Conservation (phyloP, 1,140 invertebrate species). For the Drosophila kikkawai region DNA sequence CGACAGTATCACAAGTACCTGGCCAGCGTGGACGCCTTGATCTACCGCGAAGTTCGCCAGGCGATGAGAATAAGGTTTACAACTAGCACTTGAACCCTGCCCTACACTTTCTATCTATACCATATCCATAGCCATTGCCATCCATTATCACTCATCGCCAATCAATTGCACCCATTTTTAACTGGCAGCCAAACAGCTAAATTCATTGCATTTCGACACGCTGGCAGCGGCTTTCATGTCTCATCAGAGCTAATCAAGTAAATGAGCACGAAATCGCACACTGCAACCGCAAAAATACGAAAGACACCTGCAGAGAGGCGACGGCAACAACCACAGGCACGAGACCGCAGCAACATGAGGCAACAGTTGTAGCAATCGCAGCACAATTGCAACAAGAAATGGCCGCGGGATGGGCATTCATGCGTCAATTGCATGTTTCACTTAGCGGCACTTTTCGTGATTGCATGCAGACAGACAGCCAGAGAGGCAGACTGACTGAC, state of each 20-base stretch:
- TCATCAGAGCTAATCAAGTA: slow-evolving; percentile 82
- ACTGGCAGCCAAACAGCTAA: slow-evolving; percentile 38
- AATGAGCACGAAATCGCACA: slow-evolving; percentile 76
- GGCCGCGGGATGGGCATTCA: slow-evolving; percentile 68
- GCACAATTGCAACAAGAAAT: slow-evolving; percentile 53
- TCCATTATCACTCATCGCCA: slow-evolving; percentile 28
- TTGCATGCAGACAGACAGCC: slow-evolving; percentile 66
- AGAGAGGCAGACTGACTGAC: slow-evolving; percentile 14
- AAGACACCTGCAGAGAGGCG: slow-evolving; percentile 56
- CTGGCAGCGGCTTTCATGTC: slow-evolving; percentile 78
- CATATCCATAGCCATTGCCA: slow-evolving; percentile 13
- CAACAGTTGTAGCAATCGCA: slow-evolving; percentile 47
- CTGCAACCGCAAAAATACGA: slow-evolving; percentile 64
- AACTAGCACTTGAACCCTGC: slow-evolving; percentile 14
- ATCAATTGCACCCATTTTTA: slow-evolving; percentile 32
- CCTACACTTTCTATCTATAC: neutral
- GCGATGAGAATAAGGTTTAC: slow-evolving; percentile 78
- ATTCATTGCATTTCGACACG: slow-evolving; percentile 70
- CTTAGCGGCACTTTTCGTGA: slow-evolving; percentile 81
- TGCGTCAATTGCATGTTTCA: slow-evolving; percentile 83
- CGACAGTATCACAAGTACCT: slow-evolving; percentile 72
- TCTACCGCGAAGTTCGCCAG: slow-evolving; percentile 68
- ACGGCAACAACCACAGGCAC: slow-evolving; percentile 51
- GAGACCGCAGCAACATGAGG: slow-evolving; percentile 47
- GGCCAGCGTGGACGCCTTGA: slow-evolving; percentile 70